phyloP scores from a whole-genome alignment of 2,113 vertebrate genomes.

The Mus pahari region DNA sequence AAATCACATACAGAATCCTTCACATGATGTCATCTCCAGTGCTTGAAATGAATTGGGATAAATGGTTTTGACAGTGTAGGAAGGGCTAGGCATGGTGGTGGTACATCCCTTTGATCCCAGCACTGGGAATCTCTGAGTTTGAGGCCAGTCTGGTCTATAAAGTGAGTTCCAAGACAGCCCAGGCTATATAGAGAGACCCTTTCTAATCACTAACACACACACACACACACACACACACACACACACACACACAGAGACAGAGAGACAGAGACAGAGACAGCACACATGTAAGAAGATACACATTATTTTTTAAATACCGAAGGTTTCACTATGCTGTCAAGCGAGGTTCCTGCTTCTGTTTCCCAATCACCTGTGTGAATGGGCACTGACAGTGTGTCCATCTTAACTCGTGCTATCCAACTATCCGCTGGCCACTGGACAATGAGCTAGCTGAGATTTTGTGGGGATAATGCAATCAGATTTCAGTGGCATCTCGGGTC shows the following conservation, averaged over 20 bases:
- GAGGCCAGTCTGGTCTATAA: neutral
- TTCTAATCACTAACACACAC: neutral
- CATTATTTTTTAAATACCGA: neutral
- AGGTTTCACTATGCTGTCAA: neutral
- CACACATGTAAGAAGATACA: neutral
- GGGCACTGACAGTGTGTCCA: neutral
- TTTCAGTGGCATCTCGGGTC: neutral
- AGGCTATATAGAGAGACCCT: neutral
- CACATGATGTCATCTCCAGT: neutral
- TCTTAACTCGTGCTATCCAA: neutral
- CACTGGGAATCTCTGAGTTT: neutral
- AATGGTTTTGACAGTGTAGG: neutral
- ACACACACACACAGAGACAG: neutral
- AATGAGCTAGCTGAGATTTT: neutral
- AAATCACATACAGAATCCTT: neutral
- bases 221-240: neutral
- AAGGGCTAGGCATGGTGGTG: neutral
- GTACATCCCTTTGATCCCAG: neutral
- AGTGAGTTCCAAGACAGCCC: neutral
- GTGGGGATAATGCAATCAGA: neutral
- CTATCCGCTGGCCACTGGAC: neutral
- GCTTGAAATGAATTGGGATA: neutral
- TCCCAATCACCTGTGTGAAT: neutral
- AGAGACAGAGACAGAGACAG: neutral
- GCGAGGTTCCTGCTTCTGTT: no score